Evolutionary conservation across 2,797 vertebrate species (phyloP).

Genomic region (Trichosurus vulpecula): DNA sequence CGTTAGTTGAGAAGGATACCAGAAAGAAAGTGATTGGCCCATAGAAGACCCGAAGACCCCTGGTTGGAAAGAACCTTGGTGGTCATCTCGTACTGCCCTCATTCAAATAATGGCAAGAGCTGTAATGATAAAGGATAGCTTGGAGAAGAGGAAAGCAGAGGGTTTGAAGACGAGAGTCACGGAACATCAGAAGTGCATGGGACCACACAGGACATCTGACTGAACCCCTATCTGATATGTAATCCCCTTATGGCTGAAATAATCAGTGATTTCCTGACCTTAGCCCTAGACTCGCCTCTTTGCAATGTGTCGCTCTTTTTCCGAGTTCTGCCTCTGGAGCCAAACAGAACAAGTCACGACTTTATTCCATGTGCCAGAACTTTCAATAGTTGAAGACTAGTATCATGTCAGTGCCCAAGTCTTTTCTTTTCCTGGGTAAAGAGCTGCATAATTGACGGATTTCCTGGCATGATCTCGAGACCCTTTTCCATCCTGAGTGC

Average conservation of each 20-base stretch:
- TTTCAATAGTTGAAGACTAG: neutral
- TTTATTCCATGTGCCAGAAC: neutral
- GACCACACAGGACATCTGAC: neutral
- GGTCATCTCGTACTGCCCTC: neutral
- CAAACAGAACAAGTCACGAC: neutral
- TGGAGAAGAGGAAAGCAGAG: neutral
- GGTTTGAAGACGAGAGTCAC: neutral
- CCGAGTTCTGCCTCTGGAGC: neutral
- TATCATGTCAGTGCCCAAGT: neutral
- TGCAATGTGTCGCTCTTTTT: neutral
- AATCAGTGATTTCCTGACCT: neutral
- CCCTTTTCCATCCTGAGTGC: neutral
- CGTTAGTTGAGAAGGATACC: neutral
- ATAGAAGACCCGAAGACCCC: neutral
- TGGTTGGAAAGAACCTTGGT: neutral
- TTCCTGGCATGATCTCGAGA: neutral
- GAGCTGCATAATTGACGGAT: neutral
- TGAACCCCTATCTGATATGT: neutral
- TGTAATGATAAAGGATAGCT: neutral
- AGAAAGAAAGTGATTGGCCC: neutral
- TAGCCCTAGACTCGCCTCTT: neutral
- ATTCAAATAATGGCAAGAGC: neutral
- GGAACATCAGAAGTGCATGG: neutral
- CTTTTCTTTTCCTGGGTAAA: neutral
- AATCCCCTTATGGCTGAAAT: neutral